Base-by-base conservation (phyloP, 2,888 invertebrate genomes). In the Eupithecia abbreviata region DNA sequence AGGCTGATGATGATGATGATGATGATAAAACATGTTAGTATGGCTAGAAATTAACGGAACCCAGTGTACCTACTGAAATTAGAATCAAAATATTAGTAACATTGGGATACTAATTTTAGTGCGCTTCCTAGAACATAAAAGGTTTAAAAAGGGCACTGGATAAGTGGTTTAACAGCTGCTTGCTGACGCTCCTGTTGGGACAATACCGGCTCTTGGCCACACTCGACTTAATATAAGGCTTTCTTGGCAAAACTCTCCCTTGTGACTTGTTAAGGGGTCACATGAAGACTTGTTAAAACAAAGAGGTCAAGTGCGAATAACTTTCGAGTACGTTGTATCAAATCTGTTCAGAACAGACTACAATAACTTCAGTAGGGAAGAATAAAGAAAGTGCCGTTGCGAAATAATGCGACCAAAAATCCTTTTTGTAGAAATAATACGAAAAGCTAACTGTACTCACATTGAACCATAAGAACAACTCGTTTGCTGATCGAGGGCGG, bases 401-500 rank as follows among this genome's bases (percentile, higher is more conserved):
- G 10, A 62, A 58, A 58, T 58, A 7, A 18, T 62, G 62, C 30
- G 58, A 9, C n/a, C 7, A 51, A 51, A n/a, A 51, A 5, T n/a
- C 51, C 6, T 51, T 13, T 49, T 49, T 47, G 47, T 4, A 65
- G 4, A 65, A n/a, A 67, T 43, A 43, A 15, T 9, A 68, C 9
- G 3, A 15, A 10, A 43, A 15, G 43, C 68, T n/a, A 68, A 68
- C 15, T 18, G 10, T 75, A 97, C 97, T 97, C 95, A 97, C 97
- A 97, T 94, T 97, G 97, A 74, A 98, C 98, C 93, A 97, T 96
- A 67, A 98, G 96, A 84, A 97, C 96, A 76, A 98, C 97, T 82
- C 97, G 95, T 90, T 98, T 97, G 94, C 98, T 98, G 87, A 98
- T 98, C 65, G 98, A 98, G 18, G 98, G 98, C 43, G 98, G 98